phyloP scores from a whole-genome alignment of 2,888 invertebrate genomes.

The Habrosyne pyritoides region DNA sequence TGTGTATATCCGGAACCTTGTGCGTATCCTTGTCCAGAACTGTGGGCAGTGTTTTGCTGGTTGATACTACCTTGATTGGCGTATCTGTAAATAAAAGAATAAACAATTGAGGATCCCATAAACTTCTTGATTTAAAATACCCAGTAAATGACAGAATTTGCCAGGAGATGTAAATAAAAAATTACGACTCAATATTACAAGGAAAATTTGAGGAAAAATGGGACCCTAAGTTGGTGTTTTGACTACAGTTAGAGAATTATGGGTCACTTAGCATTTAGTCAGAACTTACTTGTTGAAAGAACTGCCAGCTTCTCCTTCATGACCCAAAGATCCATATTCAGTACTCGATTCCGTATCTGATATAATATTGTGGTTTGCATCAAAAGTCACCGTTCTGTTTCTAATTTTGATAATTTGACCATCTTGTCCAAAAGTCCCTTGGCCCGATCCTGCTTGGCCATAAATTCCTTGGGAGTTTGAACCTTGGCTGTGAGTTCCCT shows the following conservation, averaged over 20 bases:
- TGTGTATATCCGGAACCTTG: constrained; percentile 13
- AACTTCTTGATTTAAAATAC: not conserved
- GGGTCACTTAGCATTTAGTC: too few species aligned
- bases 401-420: constrained; percentile 55
- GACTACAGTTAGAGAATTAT: too few species aligned
- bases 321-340: constrained; percentile 72
- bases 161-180: too few species aligned
- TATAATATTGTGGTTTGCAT: constrained; percentile 71
- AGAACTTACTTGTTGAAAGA: constrained; percentile 73
- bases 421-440: constrained; percentile 43
- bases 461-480: constrained; percentile 35
- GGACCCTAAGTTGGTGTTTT: too few species aligned
- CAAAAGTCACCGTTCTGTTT: constrained; percentile 65
- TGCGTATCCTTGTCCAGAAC: constrained; percentile 11
- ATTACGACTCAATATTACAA: too few species aligned
- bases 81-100: constrained; percentile 42
- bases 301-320: constrained; percentile 74
- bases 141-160: not conserved
- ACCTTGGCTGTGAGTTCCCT: constrained; percentile 10
- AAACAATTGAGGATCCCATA: not conserved
- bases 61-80: constrained; percentile 41
- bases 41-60: constrained; percentile 13
- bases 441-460: constrained; percentile 29
- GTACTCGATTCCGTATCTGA: constrained; percentile 80
- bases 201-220: too few species aligned